Percentiles rank a stretch among this genome's conserved stretches.
Evolutionary conservation across 2,888 invertebrate species (phyloP).

Genomic region (Drosophila melanosoma): DNA sequence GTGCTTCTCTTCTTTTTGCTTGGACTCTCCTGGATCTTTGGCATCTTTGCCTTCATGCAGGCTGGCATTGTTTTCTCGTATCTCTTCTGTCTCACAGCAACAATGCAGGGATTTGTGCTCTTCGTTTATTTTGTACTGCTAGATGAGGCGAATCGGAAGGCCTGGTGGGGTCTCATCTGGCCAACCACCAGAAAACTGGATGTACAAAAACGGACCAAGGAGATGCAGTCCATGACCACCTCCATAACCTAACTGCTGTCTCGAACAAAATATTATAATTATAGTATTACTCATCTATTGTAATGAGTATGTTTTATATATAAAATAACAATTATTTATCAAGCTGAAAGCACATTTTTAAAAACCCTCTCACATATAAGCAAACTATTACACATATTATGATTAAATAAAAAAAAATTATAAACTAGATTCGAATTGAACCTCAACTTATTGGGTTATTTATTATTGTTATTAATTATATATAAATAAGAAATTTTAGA

Average conservation of each 20-base stretch:
- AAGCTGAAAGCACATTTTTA: too few species aligned
- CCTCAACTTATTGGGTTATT: too few species aligned
- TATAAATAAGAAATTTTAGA: not conserved
- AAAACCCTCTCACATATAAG: too few species aligned
- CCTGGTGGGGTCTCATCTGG: slow-evolving; percentile 56
- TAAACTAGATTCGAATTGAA: too few species aligned
- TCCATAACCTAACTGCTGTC: slow-evolving; percentile 2
- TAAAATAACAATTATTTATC: too few species aligned
- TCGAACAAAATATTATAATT: slow-evolving; percentile 53
- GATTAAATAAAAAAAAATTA: too few species aligned
- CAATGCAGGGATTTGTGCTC: slow-evolving; percentile 87
- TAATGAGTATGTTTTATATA: too few species aligned
- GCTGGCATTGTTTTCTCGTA: slow-evolving; percentile 87
- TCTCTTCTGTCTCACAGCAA: slow-evolving; percentile 88
- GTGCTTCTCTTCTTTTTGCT: slow-evolving; percentile 87
- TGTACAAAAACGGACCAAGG: slow-evolving; percentile 38
- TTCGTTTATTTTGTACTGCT: slow-evolving; percentile 88
- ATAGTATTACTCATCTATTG: too few species aligned
- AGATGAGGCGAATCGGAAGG: slow-evolving; percentile 85
- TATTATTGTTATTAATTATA: too few species aligned
- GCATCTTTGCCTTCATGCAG: slow-evolving; percentile 86
- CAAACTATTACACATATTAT: too few species aligned
- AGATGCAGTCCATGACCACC: slow-evolving; percentile 52
- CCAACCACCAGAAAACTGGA: slow-evolving; percentile 40
- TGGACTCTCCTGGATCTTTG: slow-evolving; percentile 88